These are phyloP conservation scores for Psilopogon haemacephalus DNA, from an alignment of 2,113 vertebrate species.

Conservation along the genomic window DNA sequence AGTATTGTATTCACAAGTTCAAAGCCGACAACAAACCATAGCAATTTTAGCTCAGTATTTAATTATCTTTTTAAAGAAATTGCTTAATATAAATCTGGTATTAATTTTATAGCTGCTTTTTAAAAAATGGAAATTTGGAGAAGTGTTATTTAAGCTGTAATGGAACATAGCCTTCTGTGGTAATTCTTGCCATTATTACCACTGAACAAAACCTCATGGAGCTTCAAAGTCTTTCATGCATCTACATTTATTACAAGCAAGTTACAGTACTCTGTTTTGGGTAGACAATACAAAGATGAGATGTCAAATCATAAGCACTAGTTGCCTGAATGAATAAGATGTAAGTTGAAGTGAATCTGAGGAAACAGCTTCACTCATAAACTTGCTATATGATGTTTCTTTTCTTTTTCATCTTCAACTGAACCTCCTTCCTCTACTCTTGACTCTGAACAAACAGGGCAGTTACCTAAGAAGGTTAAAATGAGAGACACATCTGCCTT, in stretches of 20 bases:
- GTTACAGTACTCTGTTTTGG: neutral
- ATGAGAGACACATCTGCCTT: neutral
- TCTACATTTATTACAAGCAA: neutral
- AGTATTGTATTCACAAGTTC: neutral
- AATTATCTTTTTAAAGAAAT: neutral
- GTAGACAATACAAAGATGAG: neutral
- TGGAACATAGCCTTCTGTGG: neutral
- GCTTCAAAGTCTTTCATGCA: neutral
- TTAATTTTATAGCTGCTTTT: neutral
- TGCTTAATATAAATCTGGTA: neutral
- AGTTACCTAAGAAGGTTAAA: neutral
- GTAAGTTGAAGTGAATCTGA: neutral
- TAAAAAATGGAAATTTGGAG: neutral
- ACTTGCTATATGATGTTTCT: neutral
- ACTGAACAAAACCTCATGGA: neutral
- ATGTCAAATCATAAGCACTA: neutral
- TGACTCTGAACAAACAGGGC: neutral
- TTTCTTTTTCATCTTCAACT: neutral
- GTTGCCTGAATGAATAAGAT: neutral
- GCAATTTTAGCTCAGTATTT: neutral
- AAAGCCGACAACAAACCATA: neutral
- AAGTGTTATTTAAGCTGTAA: neutral
- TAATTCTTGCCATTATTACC: neutral
- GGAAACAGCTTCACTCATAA: neutral
- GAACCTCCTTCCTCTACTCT: neutral